phyloP scores from a whole-genome alignment of 2,888 invertebrate species.

The Morpho deidamia region DNA sequence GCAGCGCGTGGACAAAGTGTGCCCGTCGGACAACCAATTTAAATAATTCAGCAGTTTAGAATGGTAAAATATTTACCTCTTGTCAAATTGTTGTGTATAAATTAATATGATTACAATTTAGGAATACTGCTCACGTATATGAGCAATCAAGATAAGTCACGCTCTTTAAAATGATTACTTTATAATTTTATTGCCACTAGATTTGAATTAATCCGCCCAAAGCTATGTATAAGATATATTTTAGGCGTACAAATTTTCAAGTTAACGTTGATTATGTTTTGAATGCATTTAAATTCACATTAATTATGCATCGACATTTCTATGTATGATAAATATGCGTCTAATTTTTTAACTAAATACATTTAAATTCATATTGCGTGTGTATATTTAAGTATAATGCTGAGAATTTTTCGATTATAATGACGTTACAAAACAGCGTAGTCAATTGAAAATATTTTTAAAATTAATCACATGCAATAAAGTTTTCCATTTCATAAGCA shows the following conservation, averaged over 20 bases:
- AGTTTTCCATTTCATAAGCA: no score
- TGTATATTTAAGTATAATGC: not conserved
- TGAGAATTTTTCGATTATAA: no score
- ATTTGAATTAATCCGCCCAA: not conserved
- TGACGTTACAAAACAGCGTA: no score
- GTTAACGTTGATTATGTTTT: no score
- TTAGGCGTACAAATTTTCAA: not conserved
- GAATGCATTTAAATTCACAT: no score
- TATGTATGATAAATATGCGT: not conserved
- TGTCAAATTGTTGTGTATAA: constrained; percentile 6
- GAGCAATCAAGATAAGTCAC: constrained; percentile 2
- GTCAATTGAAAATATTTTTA: no score
- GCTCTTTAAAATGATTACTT: constrained; percentile 4
- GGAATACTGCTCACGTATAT: constrained; percentile 4
- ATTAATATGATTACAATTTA: constrained; percentile 11
- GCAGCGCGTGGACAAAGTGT: constrained; percentile 15
- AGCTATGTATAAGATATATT: not conserved
- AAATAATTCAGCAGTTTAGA: constrained; percentile 5
- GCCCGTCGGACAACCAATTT: constrained; percentile 1
- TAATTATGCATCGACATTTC: not conserved
- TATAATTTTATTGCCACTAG: constrained; percentile 1
- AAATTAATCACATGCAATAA: no score
- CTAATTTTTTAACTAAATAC: not conserved
- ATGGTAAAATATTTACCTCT: constrained; percentile 5
- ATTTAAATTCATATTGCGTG: not conserved